Base-by-base conservation (phyloP, 2,113 vertebrate genomes). In the Pyxicephalus adspersus region DNA sequence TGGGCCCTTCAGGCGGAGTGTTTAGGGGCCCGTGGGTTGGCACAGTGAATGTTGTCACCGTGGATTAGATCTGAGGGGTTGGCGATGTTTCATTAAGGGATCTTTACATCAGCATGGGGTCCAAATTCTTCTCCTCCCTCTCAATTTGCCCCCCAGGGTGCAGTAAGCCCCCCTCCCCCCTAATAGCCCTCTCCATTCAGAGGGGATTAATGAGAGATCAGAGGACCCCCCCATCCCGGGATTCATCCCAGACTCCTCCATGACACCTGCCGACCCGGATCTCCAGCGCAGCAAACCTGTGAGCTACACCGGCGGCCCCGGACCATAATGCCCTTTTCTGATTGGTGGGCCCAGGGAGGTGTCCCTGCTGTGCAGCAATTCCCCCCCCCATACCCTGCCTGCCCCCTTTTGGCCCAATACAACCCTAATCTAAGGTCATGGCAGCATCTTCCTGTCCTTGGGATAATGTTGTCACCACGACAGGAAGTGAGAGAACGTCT, bases 121-220 rank as follows among this genome's bases (percentile, higher is more conserved):
- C 5, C 2, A 38, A 38, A 5, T 1, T 38, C 34, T 61, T 61
- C 58, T 61, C 58, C 58, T 61, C 58, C 58, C 25, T n/a, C n/a
- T 61, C 58, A 61, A 61, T 61, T 61, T 61, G 58, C 58, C 58
- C 58, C 58, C 58, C 34, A 23, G 58, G 58, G 58, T 5, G 58
- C 58, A 3, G 4, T 19, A 25, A 61, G 20, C 5, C 58, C 58
- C 58, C 11, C 58, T 16, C 58, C n/a, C n/a, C 23, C 58, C 58
- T 23, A 38, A 38, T 38, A 9, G 9, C 20, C 4, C 11, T 11
- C 58, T 13, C 58, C 58, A 61, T 61, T 61, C 58, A 61, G 2
- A 61, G 22, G 58, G 34, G 34, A 61, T 61, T 61, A 61, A 23
- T 13, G n/a, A 18, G 55, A 57, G 55, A 57, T n/a, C 11, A 61